phyloP scores from a whole-genome alignment of 2,113 vertebrate species.

The Glaucidium brasilianum region DNA sequence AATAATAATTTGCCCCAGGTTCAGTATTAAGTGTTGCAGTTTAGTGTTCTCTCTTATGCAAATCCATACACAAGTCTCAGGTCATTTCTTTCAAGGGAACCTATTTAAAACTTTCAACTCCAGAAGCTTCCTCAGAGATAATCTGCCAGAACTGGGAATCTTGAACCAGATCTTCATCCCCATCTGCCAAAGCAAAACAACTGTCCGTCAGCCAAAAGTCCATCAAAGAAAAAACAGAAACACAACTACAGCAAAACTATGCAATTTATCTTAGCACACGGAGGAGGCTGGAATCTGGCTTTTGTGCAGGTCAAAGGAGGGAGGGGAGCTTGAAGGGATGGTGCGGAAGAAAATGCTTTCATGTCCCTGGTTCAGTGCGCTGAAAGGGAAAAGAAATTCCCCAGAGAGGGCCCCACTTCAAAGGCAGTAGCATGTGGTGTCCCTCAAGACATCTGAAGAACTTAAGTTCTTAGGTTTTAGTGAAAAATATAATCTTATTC shows the following conservation, averaged over 20 bases:
- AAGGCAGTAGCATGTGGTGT: not conserved
- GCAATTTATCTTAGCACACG: not conserved
- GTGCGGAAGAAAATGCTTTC: constrained; percentile 9
- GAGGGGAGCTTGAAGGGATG: not conserved
- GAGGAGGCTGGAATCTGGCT: not conserved
- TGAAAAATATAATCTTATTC: not conserved
- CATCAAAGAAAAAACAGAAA: not conserved
- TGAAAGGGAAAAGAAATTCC: not conserved
- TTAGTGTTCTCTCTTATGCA: not conserved
- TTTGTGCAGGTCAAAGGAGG: not conserved
- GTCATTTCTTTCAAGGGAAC: not conserved
- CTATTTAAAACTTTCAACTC: not conserved
- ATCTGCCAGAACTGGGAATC: not conserved
- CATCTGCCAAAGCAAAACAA: not conserved
- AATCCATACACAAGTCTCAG: not conserved
- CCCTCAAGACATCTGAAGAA: not conserved
- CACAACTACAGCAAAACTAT: not conserved
- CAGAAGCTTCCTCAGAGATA: not conserved
- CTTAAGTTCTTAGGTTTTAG: not conserved
- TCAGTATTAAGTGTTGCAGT: not conserved
- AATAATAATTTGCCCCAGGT: not conserved
- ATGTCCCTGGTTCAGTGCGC: not conserved
- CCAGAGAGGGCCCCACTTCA: not conserved
- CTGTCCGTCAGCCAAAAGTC: not conserved
- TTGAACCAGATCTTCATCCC: not conserved